Evolutionary conservation across 2,888 invertebrate species (phyloP).

Genomic region (Loripinus fragilis): DNA sequence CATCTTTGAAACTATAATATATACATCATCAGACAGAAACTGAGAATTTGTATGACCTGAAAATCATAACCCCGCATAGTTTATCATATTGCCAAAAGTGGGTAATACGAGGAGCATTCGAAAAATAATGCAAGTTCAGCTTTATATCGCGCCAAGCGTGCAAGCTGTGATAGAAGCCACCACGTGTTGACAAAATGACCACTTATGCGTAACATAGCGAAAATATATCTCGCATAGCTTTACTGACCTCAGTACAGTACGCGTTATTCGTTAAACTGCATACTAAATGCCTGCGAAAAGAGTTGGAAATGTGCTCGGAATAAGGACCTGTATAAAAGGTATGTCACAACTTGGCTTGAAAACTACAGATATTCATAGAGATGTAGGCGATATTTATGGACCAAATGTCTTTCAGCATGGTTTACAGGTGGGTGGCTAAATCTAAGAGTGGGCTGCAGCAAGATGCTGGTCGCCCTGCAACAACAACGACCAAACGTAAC

Average conservation of each 20-base stretch:
- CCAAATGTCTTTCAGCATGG: background rate
- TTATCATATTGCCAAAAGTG: too few species aligned
- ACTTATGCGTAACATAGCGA: too few species aligned
- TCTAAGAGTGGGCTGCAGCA: background rate
- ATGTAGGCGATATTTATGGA: background rate
- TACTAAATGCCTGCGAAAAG: background rate
- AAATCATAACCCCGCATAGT: too few species aligned
- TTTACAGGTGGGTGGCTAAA: background rate
- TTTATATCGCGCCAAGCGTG: background rate
- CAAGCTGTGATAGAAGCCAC: background rate
- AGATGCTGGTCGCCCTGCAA: slow-evolving; percentile 2
- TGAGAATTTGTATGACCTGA: too few species aligned
- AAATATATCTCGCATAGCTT: too few species aligned
- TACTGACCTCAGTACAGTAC: background rate
- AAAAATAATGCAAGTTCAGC: too few species aligned
- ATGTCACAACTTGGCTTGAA: background rate
- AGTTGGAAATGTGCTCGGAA: background rate
- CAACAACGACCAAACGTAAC: too few species aligned
- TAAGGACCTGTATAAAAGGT: slow-evolving; percentile 2
- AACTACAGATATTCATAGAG: background rate
- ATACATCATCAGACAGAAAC: too few species aligned
- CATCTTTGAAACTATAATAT: too few species aligned
- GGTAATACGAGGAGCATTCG: too few species aligned
- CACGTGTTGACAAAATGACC: background rate
- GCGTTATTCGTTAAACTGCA: background rate